Percentiles rank a stretch among this genome's conserved stretches.
phyloP scores from a whole-genome alignment of 1,140 invertebrate species.

The Drosophila teissieri region DNA sequence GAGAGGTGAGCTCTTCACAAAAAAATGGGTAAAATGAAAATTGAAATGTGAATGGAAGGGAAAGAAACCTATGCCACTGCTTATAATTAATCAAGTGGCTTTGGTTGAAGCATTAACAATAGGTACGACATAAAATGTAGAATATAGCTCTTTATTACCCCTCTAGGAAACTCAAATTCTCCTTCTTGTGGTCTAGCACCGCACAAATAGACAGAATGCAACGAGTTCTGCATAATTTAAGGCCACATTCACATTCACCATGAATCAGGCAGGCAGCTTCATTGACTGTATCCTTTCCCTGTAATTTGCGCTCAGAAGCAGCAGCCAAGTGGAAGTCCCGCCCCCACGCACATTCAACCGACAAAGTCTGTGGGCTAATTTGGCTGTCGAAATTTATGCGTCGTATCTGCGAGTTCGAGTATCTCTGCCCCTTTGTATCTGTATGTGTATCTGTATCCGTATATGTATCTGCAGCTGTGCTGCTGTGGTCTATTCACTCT shows the following conservation, averaged over 20 bases:
- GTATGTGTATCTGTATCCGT: constrained; percentile 3
- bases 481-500: constrained; percentile 20
- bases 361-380: constrained; percentile 67
- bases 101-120: not conserved
- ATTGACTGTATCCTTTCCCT: constrained; percentile 40
- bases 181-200: not conserved
- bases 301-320: constrained; percentile 49
- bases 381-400: constrained; percentile 73
- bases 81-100: too few relatives aligned
- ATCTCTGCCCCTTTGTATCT: constrained; percentile 18
- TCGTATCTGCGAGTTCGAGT: constrained; percentile 46
- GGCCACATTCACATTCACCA: constrained; percentile 18
- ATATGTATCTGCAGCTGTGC: constrained; percentile 11
- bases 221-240: constrained; percentile 27
- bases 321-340: constrained; percentile 41
- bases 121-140: not conserved
- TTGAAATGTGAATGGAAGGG: too few relatives aligned
- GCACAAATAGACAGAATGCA: not conserved
- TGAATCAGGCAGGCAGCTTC: constrained; percentile 36
- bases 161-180: constrained; percentile 1
- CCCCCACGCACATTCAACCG: constrained; percentile 24
- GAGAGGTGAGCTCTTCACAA: too few relatives aligned
- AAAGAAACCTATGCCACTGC: too few relatives aligned
- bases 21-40: too few relatives aligned
- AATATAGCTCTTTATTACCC: not conserved